phyloP scores from a whole-genome alignment of 2,888 invertebrate genomes.

The Machimus atricapillus region DNA sequence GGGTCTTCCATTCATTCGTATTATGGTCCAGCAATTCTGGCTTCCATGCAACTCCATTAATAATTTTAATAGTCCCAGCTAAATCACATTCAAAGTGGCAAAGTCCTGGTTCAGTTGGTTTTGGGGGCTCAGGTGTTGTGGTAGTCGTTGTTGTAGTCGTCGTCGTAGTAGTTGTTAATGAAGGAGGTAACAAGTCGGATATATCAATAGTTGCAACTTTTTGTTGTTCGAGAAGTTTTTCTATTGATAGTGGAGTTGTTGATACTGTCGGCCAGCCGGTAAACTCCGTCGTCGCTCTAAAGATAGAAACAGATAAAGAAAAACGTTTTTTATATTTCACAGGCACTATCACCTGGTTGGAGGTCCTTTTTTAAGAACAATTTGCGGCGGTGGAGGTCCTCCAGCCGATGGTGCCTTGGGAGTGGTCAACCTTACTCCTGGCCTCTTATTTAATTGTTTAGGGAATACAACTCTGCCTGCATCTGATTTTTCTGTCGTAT shows the following conservation, averaged over 20 bases:
- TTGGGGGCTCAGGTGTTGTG: constrained; percentile 74
- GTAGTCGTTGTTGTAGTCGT: constrained; percentile 70
- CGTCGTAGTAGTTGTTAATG: constrained; percentile 67
- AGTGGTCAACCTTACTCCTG: constrained; percentile 68
- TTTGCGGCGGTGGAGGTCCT: constrained; percentile 65
- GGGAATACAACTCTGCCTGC: constrained; percentile 78
- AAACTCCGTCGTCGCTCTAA: constrained; percentile 85
- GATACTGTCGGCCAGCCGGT: constrained; percentile 91
- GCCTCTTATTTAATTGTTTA: constrained; percentile 67
- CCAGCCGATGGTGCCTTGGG: constrained; percentile 63
- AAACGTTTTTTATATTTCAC: background rate
- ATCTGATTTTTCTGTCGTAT: constrained; percentile 59
- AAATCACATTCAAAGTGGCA: constrained; percentile 82
- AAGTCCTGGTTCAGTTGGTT: constrained; percentile 79
- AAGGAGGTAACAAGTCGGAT: constrained; percentile 61
- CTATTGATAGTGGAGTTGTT: constrained; percentile 85
- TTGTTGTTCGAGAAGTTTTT: constrained; percentile 75
- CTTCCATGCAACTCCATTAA: constrained; percentile 82
- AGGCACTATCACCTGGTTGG: constrained; percentile 71
- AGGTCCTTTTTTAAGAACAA: constrained; percentile 84
- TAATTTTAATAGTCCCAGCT: constrained; percentile 84
- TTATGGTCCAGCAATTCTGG: constrained; percentile 86
- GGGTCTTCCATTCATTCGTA: constrained; percentile 83
- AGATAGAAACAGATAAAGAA: background rate
- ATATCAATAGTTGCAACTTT: constrained; percentile 69